These are phyloP conservation scores for Drosophila burlai DNA, from an alignment of 1,140 invertebrate species.

Conservation along the genomic window DNA sequence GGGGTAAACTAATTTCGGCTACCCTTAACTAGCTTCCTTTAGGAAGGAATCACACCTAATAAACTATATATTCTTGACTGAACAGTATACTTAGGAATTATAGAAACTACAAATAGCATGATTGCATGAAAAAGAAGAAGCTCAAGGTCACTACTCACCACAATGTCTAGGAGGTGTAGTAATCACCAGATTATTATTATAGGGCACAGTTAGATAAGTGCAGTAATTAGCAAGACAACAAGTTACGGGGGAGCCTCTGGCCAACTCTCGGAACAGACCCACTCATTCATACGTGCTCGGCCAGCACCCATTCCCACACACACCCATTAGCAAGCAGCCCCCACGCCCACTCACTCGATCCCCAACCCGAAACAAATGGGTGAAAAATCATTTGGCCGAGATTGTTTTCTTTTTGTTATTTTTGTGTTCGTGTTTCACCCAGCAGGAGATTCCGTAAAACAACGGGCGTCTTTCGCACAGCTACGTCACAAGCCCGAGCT, in stretches of 20 bases:
- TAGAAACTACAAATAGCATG: not conserved
- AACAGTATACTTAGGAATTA: not conserved
- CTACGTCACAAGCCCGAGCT: conserved; percentile 39
- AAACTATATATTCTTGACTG: too few species aligned
- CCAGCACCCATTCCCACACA: conserved; percentile 18
- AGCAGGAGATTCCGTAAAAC: conserved; percentile 44
- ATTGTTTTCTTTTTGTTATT: conserved; percentile 29
- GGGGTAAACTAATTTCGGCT: not conserved
- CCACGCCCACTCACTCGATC: conserved; percentile 8
- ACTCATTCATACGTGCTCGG: conserved; percentile 38
- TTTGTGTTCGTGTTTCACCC: conserved; percentile 33
- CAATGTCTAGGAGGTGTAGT: not conserved
- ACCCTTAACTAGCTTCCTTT: not conserved
- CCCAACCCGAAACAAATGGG: conserved; percentile 4
- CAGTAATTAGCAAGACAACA: conserved; percentile 13
- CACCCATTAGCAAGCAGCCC: conserved; percentile 10
- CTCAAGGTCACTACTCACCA: not conserved
- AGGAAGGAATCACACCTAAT: too few species aligned
- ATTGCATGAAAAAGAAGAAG: not conserved
- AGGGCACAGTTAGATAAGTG: conserved; percentile 32
- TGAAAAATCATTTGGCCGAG: conserved; percentile 12
- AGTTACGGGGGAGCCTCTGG: conserved; percentile 6
- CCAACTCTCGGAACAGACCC: conserved; percentile 27
- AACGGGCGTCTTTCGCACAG: conserved; percentile 27
- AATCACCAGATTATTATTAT: conserved; percentile 22